Evolutionary conservation across 1,140 invertebrate genomes (phyloP), one percentile per base, ranked within the genome.

Genomic region (Diploscapter pachys): DNA sequence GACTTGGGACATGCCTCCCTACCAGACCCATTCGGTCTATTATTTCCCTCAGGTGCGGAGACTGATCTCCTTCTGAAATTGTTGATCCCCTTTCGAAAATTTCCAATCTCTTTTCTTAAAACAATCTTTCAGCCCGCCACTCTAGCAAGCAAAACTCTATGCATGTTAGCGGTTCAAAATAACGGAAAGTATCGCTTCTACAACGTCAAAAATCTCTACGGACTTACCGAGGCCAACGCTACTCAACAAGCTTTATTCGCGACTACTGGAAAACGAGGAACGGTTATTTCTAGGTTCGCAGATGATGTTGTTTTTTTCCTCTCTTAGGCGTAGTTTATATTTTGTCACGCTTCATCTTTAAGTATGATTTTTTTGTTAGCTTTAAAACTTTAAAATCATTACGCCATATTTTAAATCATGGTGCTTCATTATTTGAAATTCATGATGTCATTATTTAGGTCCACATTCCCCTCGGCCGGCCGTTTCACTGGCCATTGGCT

Each of bases 161-260:
- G 94, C 82, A 92, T 94, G 90, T 90, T 91, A 76, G 91, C 92
- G 1, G 86, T 88, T 78, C 93, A 94, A 75, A 88, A 90, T 81
- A 85, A 87, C 48, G 77, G 82, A 56, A 77, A 76, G n/a, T 51
- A 64, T 13, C 72, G 64, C 53, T 73, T 85, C 86, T 93, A 92
- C 82, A 87, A 94, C 87, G 81, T 88, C 2, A 94, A 96, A 86
- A 95, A 93, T 87, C 83, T 93, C 73, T 94, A 93, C 85, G 93
- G 91, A 4, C 89, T 89, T 56, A 89, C 89, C 66, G 92, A 96
- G 85, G 90, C 91, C 0, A 88, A 90, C 54, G 88, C 89, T 5
- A 93, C 93, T 2, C 90, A 91, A 55, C 11, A 80, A 71, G 13
- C 62, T 72, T 2, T 72, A 9, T 72, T 68, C 64, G 68, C 52